Base-by-base conservation (phyloP, 2,113 vertebrate genomes). In the Puntigrus tetrazona region DNA sequence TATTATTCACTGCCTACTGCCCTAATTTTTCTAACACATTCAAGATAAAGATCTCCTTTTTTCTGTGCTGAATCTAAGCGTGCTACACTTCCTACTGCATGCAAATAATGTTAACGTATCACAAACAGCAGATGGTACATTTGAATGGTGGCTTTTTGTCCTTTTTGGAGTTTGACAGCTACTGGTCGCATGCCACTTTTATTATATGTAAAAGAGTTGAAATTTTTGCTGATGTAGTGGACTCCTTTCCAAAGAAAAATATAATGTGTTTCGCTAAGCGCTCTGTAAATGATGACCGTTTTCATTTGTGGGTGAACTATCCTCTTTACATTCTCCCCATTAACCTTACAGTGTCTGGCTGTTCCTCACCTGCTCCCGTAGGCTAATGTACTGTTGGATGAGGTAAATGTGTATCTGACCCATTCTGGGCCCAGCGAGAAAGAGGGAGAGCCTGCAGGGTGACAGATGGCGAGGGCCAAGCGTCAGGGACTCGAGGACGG, bases 401-500 rank as follows among this genome's bases (percentile, higher is more conserved):
- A 27, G 22, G 45, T 74, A 74, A 82, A 82, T 57, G 73, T 78
- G 57, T n/a, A 22, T 41, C 36, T 34, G 73, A 59, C 31, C 38
- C 65, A 50, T 57, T 34, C 36, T 52, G 34, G 36, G 41, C 59
- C 41, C 78, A 63, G 78, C 9, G 8, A 79, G 78, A 45, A 29
- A 47, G 34, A 65, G n/a, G 76, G 78, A 81, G 34, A 81, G 41
- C 34, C 91, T 67, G 52, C 84, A 76, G 81, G 43, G 77, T 76
- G 29, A 87, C 89, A 90, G 88, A 91, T 88, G 86, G 87, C 75
- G 57, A 86, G 41, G 29, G 47, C 74, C 78, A 87, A 25, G 81
- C 27, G 63, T 87, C 41, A 83, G 52, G 43, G 41, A 83, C 72
- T 78, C 36, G 38, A 41, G 34, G 31, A 61, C 31, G 41, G 27